Evolutionary conservation across 92 coral and sea anemone species (phyloP), one percentile per base, ranked within the genome.

Genomic region (Phenganax marumi): DNA sequence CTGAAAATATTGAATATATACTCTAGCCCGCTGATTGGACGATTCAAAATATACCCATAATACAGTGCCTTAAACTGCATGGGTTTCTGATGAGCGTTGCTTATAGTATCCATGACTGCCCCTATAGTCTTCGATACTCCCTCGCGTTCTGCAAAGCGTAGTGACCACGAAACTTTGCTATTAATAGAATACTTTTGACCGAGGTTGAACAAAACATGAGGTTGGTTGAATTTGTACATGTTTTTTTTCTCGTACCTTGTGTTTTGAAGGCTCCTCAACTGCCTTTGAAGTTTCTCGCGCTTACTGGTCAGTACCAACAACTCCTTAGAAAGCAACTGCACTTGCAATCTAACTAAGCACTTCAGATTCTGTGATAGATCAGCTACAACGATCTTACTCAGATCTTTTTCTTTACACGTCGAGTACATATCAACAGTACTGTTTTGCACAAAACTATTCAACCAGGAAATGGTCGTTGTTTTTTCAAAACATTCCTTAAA

Each of bases 21-120:
- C 86, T 94, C 92, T 10, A 90, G 89, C 7, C 97, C 98, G 25
- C 87, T 87, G 21, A 94, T 83, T 33, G 97, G 98, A 74, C 92
- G 97, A 48, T 92, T 89, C 52, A 92, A 79, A 8, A 94, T 88
- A 71, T 94, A 94, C 14, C 98, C 98, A 58, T 94, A 85, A 88
- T 94, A 82, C 91, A 94, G 39, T 90, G 93, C 75, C 90, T 85
- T 81, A 90, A 92, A 77, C 92, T 89, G 64, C 89, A 93, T 13
- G 92, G 85, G n/a, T 88, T 89, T 65, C 81, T 93, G 56, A 90
- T 74, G 79, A 25, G 62, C 47, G 8, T 74, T 55, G 21, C 79
- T 52, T 21, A 74, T 50, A 51, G 49, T 53, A 4, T 52, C 26
- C 79, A 74, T 74, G 10, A 50, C 65, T 3, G 57, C 53, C 64